A percentile compares a stretch with the other conserved stretches of the same genome.
phyloP scores from a whole-genome alignment of 2,888 invertebrate genomes.

The Pyrrhia umbra region DNA sequence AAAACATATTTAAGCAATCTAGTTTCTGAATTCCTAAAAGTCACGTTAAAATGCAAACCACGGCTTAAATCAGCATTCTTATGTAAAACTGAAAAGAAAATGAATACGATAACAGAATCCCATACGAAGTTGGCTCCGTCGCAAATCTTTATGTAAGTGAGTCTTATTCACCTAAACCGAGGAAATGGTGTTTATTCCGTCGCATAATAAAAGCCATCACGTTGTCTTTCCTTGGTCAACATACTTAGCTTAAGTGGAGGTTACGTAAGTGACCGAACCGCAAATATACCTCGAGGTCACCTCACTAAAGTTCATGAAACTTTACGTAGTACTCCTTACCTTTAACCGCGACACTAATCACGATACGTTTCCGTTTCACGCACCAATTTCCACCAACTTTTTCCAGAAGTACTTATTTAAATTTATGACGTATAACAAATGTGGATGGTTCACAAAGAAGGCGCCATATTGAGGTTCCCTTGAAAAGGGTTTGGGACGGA shows the following conservation, averaged over 20 bases:
- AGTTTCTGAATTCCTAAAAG: neutral
- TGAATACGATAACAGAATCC: slow-evolving; percentile 38
- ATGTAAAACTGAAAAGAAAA: slow-evolving; percentile 42
- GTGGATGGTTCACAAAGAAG: slow-evolving; percentile 58
- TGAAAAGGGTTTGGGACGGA: slow-evolving; percentile 57
- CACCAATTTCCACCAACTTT: slow-evolving; percentile 42
- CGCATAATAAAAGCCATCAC: slow-evolving; percentile 31
- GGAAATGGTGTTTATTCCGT: slow-evolving; percentile 37
- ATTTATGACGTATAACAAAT: slow-evolving; percentile 53
- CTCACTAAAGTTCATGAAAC: slow-evolving; percentile 35
- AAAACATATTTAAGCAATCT: neutral
- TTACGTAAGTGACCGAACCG: slow-evolving; percentile 49
- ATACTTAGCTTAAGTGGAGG: slow-evolving; percentile 48
- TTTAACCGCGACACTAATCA: slow-evolving; percentile 40
- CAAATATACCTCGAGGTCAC: slow-evolving; percentile 47
- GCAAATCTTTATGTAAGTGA: slow-evolving; percentile 45
- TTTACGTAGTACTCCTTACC: slow-evolving; percentile 36
- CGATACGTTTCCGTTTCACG: slow-evolving; percentile 45
- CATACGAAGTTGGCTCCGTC: slow-evolving; percentile 34
- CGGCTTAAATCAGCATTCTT: slow-evolving; percentile 15
- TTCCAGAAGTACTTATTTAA: slow-evolving; percentile 46
- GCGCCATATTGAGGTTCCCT: slow-evolving; percentile 52
- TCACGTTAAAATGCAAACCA: slow-evolving; percentile 7
- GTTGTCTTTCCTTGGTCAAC: slow-evolving; percentile 42
- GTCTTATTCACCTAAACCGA: slow-evolving; percentile 26